A percentile compares a stretch with the other conserved stretches of the same genome.
phyloP scores from a whole-genome alignment of 2,888 invertebrate species.

The Lasiommata megera region DNA sequence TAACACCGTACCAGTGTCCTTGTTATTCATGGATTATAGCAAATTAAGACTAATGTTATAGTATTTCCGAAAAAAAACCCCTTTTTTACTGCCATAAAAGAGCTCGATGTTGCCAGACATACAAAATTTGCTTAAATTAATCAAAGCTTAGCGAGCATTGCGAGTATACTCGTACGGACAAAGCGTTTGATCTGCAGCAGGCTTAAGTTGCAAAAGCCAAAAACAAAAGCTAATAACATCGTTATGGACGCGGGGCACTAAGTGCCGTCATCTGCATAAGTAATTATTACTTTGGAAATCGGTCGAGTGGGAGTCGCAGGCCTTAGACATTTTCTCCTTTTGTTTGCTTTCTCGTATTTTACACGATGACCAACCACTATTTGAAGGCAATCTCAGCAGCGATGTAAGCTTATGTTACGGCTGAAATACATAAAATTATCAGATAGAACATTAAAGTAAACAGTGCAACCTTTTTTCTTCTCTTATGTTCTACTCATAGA shows the following conservation, averaged over 20 bases:
- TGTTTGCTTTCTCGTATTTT: neutral
- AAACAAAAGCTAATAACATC: constrained; percentile 46
- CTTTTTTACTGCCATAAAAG: too few relatives aligned
- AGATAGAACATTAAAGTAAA: too few relatives aligned
- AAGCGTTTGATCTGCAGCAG: neutral
- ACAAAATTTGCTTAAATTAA: neutral
- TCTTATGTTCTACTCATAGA: too few relatives aligned
- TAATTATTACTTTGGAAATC: constrained; percentile 41
- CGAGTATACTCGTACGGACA: neutral
- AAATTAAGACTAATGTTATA: too few relatives aligned
- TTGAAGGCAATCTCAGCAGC: too few relatives aligned
- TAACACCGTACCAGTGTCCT: too few relatives aligned
- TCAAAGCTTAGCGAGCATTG: neutral
- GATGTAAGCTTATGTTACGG: too few relatives aligned
- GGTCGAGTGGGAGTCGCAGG: neutral
- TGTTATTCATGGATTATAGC: too few relatives aligned
- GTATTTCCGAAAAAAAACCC: too few relatives aligned
- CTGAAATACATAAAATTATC: too few relatives aligned
- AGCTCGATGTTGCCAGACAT: neutral
- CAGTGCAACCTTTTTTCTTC: too few relatives aligned
- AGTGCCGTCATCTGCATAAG: constrained; percentile 52
- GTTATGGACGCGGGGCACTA: constrained; percentile 38
- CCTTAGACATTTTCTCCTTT: neutral
- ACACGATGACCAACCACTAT: too few relatives aligned
- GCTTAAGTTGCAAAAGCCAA: constrained; percentile 32